phyloP scores from a whole-genome alignment of 2,888 invertebrate genomes.

The Antheraea assamensis region DNA sequence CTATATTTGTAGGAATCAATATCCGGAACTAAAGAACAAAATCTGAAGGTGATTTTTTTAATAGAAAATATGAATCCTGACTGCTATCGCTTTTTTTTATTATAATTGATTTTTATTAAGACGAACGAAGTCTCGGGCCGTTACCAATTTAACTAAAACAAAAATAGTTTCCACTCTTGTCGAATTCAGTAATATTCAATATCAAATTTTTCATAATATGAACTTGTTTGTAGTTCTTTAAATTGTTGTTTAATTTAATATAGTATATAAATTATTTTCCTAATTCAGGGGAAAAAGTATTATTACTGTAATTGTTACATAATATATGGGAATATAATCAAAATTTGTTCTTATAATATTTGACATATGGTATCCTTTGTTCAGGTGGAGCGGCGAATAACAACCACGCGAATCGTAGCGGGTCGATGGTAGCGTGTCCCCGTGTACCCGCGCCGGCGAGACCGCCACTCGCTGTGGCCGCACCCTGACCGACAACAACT shows the following conservation, averaged over 20 bases:
- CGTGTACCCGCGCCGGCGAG: constrained; percentile 82
- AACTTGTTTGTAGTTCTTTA: too few relatives aligned
- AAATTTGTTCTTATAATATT: background rate
- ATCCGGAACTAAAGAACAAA: too few relatives aligned
- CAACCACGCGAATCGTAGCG: constrained; percentile 64
- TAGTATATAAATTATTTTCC: background rate
- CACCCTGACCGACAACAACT: constrained; percentile 72
- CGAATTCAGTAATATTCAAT: too few relatives aligned
- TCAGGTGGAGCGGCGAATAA: constrained; percentile 67
- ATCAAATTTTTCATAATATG: too few relatives aligned
- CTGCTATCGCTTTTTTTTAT: too few relatives aligned
- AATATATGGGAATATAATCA: background rate
- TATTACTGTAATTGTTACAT: background rate
- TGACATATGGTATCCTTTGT: background rate
- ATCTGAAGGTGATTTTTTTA: too few relatives aligned
- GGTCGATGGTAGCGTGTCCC: constrained; percentile 84
- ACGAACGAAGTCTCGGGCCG: too few relatives aligned
- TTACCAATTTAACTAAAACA: too few relatives aligned
- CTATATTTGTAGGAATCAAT: too few relatives aligned
- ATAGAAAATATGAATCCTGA: too few relatives aligned
- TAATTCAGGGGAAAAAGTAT: background rate
- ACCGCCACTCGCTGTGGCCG: constrained; percentile 72
- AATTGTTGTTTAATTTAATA: background rate
- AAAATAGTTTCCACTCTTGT: too few relatives aligned
- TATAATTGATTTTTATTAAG: too few relatives aligned